Evolutionary conservation across 1,140 invertebrate genomes (phyloP).

Genomic region (Anadara kagoshimensis): DNA sequence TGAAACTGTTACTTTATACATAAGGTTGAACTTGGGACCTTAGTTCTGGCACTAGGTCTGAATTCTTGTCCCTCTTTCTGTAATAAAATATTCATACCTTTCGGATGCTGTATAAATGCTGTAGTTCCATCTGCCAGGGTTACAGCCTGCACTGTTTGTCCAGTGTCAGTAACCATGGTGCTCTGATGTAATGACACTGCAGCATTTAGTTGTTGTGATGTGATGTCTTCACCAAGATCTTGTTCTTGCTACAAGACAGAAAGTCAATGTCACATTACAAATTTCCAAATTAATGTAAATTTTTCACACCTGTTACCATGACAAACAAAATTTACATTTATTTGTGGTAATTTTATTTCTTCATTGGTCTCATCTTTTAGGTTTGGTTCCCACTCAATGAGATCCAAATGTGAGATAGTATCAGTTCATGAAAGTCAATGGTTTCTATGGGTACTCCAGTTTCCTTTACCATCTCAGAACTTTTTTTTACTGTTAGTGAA

Average conservation of each 20-base stretch:
- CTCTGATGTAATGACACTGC: conserved; percentile 37
- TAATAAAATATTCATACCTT: conserved; percentile 34
- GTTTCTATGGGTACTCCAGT: too few species aligned
- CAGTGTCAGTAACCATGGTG: conserved; percentile 36
- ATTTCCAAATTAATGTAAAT: background rate
- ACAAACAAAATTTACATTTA: too few species aligned
- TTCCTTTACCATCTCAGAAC: too few species aligned
- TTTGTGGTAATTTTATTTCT: too few species aligned
- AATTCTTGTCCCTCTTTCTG: background rate
- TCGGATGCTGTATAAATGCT: conserved; percentile 63
- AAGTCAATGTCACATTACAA: background rate
- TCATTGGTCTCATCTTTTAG: too few species aligned
- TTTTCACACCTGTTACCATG: background rate
- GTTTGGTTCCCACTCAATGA: too few species aligned
- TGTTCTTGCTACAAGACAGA: background rate
- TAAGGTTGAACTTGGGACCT: background rate
- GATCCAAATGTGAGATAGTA: too few species aligned
- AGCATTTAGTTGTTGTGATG: conserved; percentile 24
- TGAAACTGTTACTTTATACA: background rate
- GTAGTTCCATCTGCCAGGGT: conserved; percentile 67
- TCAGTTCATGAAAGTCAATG: too few species aligned
- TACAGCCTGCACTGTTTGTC: conserved; percentile 59
- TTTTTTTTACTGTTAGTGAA: too few species aligned
- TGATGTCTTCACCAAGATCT: conserved; percentile 7
- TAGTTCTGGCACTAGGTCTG: background rate